Evolutionary conservation across 1,140 invertebrate species (phyloP).

Genomic region (Neodiprion lecontei): DNA sequence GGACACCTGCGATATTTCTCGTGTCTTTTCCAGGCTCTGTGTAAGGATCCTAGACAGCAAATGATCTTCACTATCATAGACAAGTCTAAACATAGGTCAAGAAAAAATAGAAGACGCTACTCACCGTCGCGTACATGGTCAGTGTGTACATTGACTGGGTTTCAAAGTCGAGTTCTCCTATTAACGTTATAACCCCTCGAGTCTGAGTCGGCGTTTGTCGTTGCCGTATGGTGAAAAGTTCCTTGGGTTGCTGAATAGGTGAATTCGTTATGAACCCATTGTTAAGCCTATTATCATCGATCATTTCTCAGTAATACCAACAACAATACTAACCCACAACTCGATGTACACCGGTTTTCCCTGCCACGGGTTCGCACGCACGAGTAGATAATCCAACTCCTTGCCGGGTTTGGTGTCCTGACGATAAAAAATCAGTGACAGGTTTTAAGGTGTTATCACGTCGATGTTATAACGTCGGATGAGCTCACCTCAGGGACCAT

Average conservation of each 20-base stretch:
- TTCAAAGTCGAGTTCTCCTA: constrained; percentile 83
- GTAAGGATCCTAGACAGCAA: constrained; percentile 75
- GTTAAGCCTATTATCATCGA: constrained; percentile 37
- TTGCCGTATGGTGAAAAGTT: constrained; percentile 77
- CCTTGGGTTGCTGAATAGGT: constrained; percentile 55
- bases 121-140: constrained; percentile 82
- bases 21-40: constrained; percentile 81
- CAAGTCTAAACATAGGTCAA: constrained; percentile 19
- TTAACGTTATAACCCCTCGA: constrained; percentile 77
- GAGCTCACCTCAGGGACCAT: constrained; percentile 77
- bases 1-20: constrained; percentile 82
- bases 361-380: constrained; percentile 77
- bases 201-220: constrained; percentile 76
- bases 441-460: constrained; percentile 11
- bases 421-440: constrained; percentile 16
- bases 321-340: constrained; percentile 69
- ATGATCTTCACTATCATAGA: constrained; percentile 1
- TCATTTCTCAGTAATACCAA: constrained; percentile 36
- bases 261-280: not conserved
- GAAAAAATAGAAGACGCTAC: constrained; percentile 38
- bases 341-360: constrained; percentile 81
- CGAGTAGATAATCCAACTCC: constrained; percentile 81
- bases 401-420: constrained; percentile 81
- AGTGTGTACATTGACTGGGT: constrained; percentile 84
- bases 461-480: not conserved